Evolutionary conservation across 2,888 invertebrate species (phyloP), one percentile per base, ranked within the genome.

Genomic region (Synergus laeviventris): DNA sequence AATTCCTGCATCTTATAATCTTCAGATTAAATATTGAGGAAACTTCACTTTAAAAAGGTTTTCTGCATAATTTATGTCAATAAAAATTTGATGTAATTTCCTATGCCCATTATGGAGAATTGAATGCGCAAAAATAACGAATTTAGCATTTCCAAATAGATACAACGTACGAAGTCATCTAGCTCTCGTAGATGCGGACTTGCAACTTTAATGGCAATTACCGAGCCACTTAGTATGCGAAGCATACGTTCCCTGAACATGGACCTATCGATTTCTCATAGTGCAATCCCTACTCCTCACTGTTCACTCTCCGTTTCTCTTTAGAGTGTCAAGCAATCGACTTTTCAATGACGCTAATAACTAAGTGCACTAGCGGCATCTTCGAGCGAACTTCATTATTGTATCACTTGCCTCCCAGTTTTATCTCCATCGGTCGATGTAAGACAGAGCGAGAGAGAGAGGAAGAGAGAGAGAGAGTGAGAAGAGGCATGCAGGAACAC

Each of bases 131-230:
- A 59, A 12, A 62, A 18, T 62, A 38, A 62, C 16, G n/a, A 38
- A 12, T n/a, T 24, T 11, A 49, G 49, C 14, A n/a, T 70, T 70
- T 49, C 3, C 5, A 16, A 70, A n/a, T 36, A 49, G 31, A 49
- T n/a, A 70, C 70, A 49, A 16, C 42, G 45, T 31, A 45, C 21
- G 31, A 36, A 45, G 49, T 70, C 38, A 11, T n/a, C 62, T 62
- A 36, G 18, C 18, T 62, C 36, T 38, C 38, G 38, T 38, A 12
- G 9, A 62, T 18, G 38, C n/a, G 38, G 38, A 38, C 38, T 38
- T 70, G 70, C 31, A 70, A n/a, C 70, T 70, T 70, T 70, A 70
- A 70, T 70, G 11, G 49, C 70, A 70, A 62, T 62, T 62, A 62
- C 62, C 62, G n/a, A 62, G 62, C 38, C 62, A 62, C 62, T 62